phyloP scores from a whole-genome alignment of 2,888 invertebrate genomes.

The Eupithecia subfuscata region DNA sequence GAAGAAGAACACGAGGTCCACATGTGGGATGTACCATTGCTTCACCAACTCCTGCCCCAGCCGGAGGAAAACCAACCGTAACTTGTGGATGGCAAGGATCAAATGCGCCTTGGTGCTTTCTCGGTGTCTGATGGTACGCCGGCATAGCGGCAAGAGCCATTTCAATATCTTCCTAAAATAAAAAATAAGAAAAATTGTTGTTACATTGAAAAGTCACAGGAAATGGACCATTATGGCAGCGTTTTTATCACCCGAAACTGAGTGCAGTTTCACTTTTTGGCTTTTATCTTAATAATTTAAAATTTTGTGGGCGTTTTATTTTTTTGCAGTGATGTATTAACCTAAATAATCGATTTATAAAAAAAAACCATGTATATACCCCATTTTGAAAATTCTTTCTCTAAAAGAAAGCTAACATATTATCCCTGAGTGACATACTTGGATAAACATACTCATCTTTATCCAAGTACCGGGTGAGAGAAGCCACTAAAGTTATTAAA shows the following conservation, averaged over 20 bases:
- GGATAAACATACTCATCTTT: not conserved
- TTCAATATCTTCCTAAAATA: slow-evolving; percentile 81
- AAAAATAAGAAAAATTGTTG: not conserved
- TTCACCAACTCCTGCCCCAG: slow-evolving; percentile 84
- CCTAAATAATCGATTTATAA: no score
- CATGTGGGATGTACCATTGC: slow-evolving; percentile 86
- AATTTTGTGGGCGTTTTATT: no score
- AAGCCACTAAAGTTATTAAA: not conserved
- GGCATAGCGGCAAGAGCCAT: slow-evolving; percentile 85
- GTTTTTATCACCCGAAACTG: no score
- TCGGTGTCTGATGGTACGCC: slow-evolving; percentile 85
- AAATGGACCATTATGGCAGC: no score
- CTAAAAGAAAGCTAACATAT: no score
- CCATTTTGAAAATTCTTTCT: no score
- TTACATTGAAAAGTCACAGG: not conserved
- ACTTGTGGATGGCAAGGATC: slow-evolving; percentile 81
- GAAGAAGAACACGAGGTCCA: slow-evolving; percentile 87
- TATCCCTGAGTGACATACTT: not conserved
- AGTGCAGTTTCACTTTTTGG: no score
- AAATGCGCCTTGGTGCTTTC: slow-evolving; percentile 87
- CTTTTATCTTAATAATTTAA: no score
- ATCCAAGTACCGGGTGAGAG: not conserved
- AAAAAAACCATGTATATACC: no score
- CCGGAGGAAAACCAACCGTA: slow-evolving; percentile 83
- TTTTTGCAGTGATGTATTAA: no score